Evolutionary conservation across 2,113 vertebrate species (phyloP), one percentile per base, ranked within the genome.

Genomic region (Gavialis gangeticus): DNA sequence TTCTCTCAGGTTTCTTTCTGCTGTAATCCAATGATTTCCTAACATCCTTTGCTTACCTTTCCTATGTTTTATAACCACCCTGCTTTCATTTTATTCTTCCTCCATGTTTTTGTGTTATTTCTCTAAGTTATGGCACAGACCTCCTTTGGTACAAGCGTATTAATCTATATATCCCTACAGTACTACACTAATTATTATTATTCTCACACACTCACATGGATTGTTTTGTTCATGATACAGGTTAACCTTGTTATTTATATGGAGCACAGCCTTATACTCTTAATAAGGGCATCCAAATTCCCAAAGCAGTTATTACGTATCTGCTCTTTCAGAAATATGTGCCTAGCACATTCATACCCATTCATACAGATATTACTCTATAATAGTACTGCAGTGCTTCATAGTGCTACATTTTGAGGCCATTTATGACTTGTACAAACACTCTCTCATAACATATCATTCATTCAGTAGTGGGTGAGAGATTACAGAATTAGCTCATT

Each of bases 281-380:
- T 3, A 21, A 58, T 22, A 56, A 73, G n/a, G 62, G 18, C 25
- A 59, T 15, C 54, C 56, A 79, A 58, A 62, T 22, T 59, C 62
- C 76, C 3, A 3, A 81, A 4, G 3, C 25, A 54, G 67, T 18
- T 37, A 16, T 3, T 5, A 6, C 2, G 0, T 2, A 85, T 22
- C 3, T 2, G 28, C 11, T 55, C 63, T 37, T 22, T 56, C 54
- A 75, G 64, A 93, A 71, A 71, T 24, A 34, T 73, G 69, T 34
- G 24, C 46, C 34, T 24, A 34, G 21, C 69, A 37, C 30, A 81
- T 2, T 0, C 27, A 17, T 13, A 28, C 18, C 34, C n/a, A 60
- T 1, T 30, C 9, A 0, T 24, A 54, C 55, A 79, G 37, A 9
- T 0, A 2, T 30, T 89, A 2, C 57, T 4, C 0, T 8, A 7